phyloP scores from a whole-genome alignment of 2,113 vertebrate genomes.

The Dendropsophus ebraccatus region DNA sequence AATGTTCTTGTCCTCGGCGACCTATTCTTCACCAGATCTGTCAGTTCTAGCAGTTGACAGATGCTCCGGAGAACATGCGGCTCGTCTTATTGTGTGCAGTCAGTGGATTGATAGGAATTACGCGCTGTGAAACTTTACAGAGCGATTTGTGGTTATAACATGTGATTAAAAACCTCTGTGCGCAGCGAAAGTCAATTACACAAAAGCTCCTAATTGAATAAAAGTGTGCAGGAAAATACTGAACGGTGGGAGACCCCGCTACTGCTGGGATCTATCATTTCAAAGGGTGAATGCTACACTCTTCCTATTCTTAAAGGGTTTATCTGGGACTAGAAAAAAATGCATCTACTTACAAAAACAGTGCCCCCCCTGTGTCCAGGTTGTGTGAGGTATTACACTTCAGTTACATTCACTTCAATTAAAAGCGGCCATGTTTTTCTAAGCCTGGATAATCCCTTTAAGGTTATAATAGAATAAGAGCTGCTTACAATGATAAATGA shows the following conservation, averaged over 20 bases:
- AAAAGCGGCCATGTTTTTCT: too few species aligned
- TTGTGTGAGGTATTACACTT: too few species aligned
- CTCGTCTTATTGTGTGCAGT: not conserved
- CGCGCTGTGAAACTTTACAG: constrained; percentile 37
- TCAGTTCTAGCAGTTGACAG: constrained; percentile 57
- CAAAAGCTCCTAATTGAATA: constrained; percentile 28
- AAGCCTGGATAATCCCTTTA: too few species aligned
- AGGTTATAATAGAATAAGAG: too few species aligned
- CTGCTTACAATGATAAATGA: too few species aligned
- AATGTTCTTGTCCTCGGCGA: not conserved
- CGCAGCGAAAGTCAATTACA: constrained; percentile 10
- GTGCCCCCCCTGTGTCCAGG: too few species aligned
- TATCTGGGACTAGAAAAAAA: too few species aligned
- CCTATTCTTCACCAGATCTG: constrained; percentile 48
- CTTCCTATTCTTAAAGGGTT: too few species aligned
- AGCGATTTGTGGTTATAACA: constrained; percentile 47
- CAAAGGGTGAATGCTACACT: too few species aligned
- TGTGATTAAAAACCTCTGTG: constrained; percentile 43
- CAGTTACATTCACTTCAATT: too few species aligned
- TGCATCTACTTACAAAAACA: too few species aligned
- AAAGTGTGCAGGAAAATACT: not conserved
- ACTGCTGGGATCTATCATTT: not conserved
- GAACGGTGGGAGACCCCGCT: not conserved
- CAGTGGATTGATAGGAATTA: constrained; percentile 61
- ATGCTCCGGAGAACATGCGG: constrained; percentile 22